Percentiles rank a stretch among this genome's conserved stretches.
Conservation (phyloP, 2,113 vertebrate genomes). For the Dissostichus mawsoni region DNA sequence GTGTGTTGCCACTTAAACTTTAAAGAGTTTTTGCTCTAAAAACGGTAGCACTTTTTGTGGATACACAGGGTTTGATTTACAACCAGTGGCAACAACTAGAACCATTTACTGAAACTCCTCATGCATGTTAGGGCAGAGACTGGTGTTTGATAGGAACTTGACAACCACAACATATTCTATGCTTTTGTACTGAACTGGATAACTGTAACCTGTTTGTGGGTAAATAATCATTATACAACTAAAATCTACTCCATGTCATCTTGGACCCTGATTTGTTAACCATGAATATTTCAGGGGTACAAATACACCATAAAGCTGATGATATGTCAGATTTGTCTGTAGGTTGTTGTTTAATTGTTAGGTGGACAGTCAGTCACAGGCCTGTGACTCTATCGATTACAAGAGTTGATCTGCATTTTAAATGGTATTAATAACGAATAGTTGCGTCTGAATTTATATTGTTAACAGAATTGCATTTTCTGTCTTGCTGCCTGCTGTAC, state of each 20-base stretch:
- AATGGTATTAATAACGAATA: slow-evolving; percentile 45
- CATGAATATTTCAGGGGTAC: background rate
- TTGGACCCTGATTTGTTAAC: background rate
- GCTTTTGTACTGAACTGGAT: background rate
- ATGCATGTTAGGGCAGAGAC: background rate
- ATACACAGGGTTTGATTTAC: slow-evolving; percentile 13
- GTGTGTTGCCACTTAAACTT: slow-evolving; percentile 54
- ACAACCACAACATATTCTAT: background rate
- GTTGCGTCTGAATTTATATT: slow-evolving; percentile 61
- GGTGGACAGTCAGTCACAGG: background rate
- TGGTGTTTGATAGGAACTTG: background rate
- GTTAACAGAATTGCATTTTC: slow-evolving; percentile 42
- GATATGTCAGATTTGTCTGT: slow-evolving; percentile 17
- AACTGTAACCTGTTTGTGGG: background rate
- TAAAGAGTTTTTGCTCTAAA: slow-evolving; percentile 49
- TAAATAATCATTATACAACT: background rate
- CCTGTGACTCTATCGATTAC: slow-evolving; percentile 38
- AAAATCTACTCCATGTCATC: background rate
- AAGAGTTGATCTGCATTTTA: slow-evolving; percentile 37
- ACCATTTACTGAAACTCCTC: background rate
- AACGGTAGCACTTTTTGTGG: slow-evolving; percentile 16
- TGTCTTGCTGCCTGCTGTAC: slow-evolving; percentile 17
- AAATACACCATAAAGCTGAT: background rate
- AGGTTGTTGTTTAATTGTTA: slow-evolving; percentile 27
- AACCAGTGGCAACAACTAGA: background rate